phyloP scores from a whole-genome alignment of 2,888 invertebrate genomes.

The Thymelicus acteon region DNA sequence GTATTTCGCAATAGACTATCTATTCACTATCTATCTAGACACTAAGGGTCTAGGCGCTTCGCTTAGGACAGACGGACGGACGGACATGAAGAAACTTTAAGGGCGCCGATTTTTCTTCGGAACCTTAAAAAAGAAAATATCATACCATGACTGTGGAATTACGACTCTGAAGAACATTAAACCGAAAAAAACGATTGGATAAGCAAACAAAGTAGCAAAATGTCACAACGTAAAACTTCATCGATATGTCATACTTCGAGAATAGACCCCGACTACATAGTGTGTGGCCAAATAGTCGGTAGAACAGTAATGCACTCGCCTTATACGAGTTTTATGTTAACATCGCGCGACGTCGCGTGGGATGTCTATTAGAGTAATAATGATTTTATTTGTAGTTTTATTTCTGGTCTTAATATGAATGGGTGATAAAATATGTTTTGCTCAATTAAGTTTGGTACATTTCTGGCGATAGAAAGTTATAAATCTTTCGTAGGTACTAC shows the following conservation, averaged over 20 bases:
- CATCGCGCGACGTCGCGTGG: constrained; percentile 14
- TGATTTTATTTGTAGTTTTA: constrained; percentile 28
- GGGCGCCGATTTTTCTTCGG: too few species aligned
- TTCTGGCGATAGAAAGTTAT: not conserved
- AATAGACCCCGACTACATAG: constrained; percentile 20
- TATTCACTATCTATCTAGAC: too few species aligned
- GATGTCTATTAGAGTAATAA: constrained; percentile 23
- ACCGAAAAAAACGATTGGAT: not conserved
- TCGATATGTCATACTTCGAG: not conserved
- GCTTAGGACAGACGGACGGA: too few species aligned
- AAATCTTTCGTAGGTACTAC: not conserved
- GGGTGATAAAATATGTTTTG: constrained; percentile 4
- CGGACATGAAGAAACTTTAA: too few species aligned
- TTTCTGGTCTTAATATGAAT: constrained; percentile 2
- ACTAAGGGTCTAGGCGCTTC: too few species aligned
- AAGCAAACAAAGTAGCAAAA: not conserved
- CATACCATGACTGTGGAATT: too few species aligned
- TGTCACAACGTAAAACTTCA: not conserved
- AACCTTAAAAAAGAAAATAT: too few species aligned
- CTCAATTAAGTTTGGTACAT: constrained; percentile 1
- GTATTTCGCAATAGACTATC: too few species aligned
- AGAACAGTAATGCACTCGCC: constrained; percentile 16
- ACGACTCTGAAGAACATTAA: not conserved
- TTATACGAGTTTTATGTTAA: constrained; percentile 22
- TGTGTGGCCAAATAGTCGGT: constrained; percentile 26